These are phyloP conservation scores for Lepus europaeus DNA, from an alignment of 2,113 vertebrate genomes.

Conservation along the genomic window DNA sequence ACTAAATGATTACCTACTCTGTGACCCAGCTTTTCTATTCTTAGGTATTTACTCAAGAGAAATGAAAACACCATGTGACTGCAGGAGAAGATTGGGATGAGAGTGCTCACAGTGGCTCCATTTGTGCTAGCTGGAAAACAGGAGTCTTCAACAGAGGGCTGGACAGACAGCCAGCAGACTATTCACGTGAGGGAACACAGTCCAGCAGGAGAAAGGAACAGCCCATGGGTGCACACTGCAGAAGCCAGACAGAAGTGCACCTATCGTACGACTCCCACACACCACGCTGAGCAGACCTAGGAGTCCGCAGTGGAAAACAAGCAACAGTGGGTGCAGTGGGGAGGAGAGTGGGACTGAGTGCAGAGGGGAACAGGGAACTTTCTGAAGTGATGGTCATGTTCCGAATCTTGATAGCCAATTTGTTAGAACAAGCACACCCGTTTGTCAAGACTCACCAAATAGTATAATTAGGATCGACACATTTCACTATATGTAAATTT, in stretches of 20 bases:
- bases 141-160: background rate
- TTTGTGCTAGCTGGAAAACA: slow-evolving; percentile 15
- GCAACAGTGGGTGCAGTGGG: background rate
- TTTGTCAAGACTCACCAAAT: slow-evolving; percentile 32
- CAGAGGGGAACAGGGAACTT: background rate
- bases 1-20: background rate
- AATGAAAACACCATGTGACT: slow-evolving; percentile 64
- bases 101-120: background rate
- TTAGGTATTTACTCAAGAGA: slow-evolving; percentile 43
- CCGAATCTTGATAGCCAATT: background rate
- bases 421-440: background rate
- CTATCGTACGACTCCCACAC: background rate
- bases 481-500: slow-evolving; percentile 39
- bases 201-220: background rate
- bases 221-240: background rate
- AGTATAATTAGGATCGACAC: background rate
- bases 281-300: background rate
- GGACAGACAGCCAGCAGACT: background rate
- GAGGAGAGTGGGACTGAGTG: background rate
- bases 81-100: background rate
- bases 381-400: background rate
- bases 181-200: background rate
- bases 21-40: background rate
- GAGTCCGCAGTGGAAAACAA: background rate
- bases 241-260: background rate